phyloP scores from a whole-genome alignment of 1,140 invertebrate species.

The Hyles euphorbiae region DNA sequence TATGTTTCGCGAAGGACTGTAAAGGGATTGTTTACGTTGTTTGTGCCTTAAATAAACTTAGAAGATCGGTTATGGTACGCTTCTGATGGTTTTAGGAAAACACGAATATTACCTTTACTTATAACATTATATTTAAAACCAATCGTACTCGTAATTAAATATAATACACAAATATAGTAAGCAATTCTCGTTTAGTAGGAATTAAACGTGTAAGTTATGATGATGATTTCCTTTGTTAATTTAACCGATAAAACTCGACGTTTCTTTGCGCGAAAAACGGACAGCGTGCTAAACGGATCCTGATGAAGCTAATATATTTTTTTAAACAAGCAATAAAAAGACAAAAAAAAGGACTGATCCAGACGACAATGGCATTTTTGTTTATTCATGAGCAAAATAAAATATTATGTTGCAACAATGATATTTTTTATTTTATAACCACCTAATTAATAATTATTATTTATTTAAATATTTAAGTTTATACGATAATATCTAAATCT shows the following conservation, averaged over 20 bases:
- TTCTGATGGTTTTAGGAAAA: constrained; percentile 1
- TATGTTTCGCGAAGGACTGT: constrained; percentile 1
- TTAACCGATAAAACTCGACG: not conserved
- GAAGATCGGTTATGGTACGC: not conserved
- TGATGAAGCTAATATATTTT: constrained; percentile 29
- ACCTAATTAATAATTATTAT: too few relatives aligned
- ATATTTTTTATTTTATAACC: not conserved
- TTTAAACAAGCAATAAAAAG: constrained; percentile 33
- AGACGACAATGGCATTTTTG: constrained; percentile 34
- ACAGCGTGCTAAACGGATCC: constrained; percentile 18
- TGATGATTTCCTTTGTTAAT: too few relatives aligned
- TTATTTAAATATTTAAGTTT: not conserved
- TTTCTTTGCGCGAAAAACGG: constrained; percentile 11
- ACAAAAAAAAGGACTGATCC: constrained; percentile 48
- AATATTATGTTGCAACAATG: constrained; percentile 6
- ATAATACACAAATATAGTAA: too few relatives aligned
- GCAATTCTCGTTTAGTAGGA: too few relatives aligned
- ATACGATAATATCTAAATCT: not conserved
- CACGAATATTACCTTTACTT: too few relatives aligned
- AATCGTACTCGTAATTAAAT: too few relatives aligned
- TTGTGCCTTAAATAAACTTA: constrained; percentile 4
- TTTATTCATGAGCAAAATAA: constrained; percentile 15
- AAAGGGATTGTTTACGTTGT: constrained; percentile 10
- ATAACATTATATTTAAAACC: too few relatives aligned
- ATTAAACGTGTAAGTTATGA: too few relatives aligned